Percentiles rank a stretch among this genome's conserved stretches.
phyloP scores from a whole-genome alignment of 2,797 vertebrate genomes.

The Falco biarmicus region DNA sequence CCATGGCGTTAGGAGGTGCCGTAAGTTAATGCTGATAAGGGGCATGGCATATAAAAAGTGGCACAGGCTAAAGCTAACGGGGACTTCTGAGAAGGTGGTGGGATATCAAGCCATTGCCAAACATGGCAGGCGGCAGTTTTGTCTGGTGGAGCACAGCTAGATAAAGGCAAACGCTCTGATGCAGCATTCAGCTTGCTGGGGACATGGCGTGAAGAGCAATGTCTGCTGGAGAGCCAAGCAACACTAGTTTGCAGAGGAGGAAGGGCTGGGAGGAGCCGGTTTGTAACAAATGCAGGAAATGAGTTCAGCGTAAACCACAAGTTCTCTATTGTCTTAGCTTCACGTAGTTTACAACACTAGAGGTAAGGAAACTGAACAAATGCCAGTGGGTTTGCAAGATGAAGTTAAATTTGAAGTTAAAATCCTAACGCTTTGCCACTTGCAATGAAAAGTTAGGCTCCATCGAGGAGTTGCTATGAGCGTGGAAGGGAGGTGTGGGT shows the following conservation, averaged over 20 bases:
- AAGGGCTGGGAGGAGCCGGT: conserved; percentile 44
- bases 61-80: background rate
- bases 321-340: conserved; percentile 60
- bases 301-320: conserved; percentile 58
- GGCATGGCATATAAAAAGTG: background rate
- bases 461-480: rapidly evolving
- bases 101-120: background rate
- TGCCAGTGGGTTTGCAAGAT: background rate
- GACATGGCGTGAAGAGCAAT: rapidly evolving
- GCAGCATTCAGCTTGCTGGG: rapidly evolving
- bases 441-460: background rate
- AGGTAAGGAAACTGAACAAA: conserved; percentile 20
- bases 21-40: background rate
- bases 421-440: background rate
- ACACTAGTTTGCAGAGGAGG: background rate
- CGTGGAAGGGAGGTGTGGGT: background rate
- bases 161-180: background rate
- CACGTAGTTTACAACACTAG: background rate
- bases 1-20: background rate
- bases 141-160: background rate
- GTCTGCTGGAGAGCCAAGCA: background rate
- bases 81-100: background rate
- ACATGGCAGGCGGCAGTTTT: background rate
- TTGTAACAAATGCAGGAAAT: conserved; percentile 65
- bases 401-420: background rate